Percentiles rank a stretch among this genome's conserved stretches.
These are phyloP conservation scores for Halcyon malimbica DNA, from an alignment of 2,113 vertebrate species.

Conservation along the genomic window DNA sequence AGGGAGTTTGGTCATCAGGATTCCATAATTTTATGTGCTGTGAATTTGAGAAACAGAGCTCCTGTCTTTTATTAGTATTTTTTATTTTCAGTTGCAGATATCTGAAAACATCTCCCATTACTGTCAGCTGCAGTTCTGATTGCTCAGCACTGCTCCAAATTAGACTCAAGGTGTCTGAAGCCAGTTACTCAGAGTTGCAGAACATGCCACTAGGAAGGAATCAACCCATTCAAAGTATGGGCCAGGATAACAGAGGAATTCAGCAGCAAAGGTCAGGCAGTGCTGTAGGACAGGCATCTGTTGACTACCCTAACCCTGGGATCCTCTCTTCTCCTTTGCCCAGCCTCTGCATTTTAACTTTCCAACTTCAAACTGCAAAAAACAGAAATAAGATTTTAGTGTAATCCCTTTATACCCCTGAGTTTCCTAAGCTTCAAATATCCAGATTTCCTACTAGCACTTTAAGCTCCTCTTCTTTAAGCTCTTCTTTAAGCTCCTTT, in stretches of 20 bases:
- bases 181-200: background rate
- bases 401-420: conserved; percentile 23
- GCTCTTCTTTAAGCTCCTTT: conserved; percentile 21
- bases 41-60: background rate
- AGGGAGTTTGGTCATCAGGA: background rate
- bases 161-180: background rate
- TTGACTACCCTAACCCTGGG: background rate
- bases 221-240: background rate
- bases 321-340: background rate
- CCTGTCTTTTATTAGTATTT: background rate
- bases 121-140: background rate
- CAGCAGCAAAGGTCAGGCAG: background rate
- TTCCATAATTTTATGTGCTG: background rate
- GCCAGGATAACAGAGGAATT: background rate
- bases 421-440: conserved; percentile 33
- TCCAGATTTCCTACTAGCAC: background rate
- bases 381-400: background rate
- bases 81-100: background rate
- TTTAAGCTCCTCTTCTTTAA: conserved; percentile 29
- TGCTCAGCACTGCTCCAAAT: background rate
- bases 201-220: background rate
- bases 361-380: background rate
- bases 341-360: conserved; percentile 2
- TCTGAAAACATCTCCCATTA: background rate
- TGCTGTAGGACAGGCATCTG: background rate